Conservation (phyloP, 2,113 vertebrate species). For the Eublepharis macularius region DNA sequence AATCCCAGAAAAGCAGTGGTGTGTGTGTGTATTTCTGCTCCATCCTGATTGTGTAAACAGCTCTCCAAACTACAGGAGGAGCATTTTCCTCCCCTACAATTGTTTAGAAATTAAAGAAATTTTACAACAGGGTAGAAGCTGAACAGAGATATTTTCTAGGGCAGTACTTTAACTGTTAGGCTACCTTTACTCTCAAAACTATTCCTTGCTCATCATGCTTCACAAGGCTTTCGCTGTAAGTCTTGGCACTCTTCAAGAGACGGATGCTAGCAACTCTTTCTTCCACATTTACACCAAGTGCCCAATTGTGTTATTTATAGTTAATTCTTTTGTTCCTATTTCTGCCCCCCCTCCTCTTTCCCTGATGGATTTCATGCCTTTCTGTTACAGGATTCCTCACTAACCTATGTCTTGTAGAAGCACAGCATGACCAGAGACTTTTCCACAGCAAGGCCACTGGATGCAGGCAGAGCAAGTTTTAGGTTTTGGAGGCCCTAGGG, state of each 20-base stretch:
- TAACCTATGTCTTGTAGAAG: background rate
- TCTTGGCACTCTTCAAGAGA: fast-evolving
- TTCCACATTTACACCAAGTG: background rate
- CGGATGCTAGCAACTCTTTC: fast-evolving
- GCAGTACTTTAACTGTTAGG: background rate
- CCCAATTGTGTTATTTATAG: background rate
- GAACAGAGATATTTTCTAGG: background rate
- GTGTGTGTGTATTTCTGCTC: too few species aligned
- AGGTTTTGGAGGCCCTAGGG: too few species aligned
- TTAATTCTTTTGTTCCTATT: background rate
- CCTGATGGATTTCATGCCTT: background rate
- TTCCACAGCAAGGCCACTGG: background rate
- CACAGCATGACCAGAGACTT: background rate
- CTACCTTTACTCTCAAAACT: background rate
- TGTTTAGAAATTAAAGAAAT: background rate
- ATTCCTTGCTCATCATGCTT: background rate
- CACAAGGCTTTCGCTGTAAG: fast-evolving
- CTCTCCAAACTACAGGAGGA: background rate
- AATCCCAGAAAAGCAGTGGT: too few species aligned
- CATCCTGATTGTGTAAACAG: background rate
- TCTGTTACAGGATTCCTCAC: background rate
- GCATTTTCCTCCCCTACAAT: background rate
- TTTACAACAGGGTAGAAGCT: background rate
- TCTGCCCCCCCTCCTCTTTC: background rate
- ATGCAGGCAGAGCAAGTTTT: too few species aligned